phyloP scores from a whole-genome alignment of 2,888 invertebrate species.

The Leucozona laternaria region DNA sequence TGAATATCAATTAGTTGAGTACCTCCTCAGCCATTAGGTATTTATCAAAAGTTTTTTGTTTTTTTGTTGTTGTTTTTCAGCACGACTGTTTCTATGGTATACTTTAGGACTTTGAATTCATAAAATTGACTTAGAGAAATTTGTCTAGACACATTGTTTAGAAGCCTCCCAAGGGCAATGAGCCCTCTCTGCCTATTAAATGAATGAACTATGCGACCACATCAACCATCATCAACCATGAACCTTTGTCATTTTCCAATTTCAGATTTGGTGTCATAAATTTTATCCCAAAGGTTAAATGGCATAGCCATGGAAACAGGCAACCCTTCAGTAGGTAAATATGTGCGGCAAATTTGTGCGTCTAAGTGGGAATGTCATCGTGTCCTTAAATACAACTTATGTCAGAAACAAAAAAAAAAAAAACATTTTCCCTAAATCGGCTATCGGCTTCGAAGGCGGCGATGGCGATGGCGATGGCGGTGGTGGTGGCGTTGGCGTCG shows the following conservation, averaged over 20 bases:
- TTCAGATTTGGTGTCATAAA: conserved; percentile 10
- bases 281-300: neutral
- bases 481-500: too few relatives aligned
- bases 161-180: neutral
- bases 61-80: neutral
- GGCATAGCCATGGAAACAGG: neutral
- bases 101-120: conserved; percentile 2
- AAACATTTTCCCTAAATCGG: neutral
- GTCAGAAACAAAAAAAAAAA: neutral
- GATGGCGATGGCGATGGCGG: neutral
- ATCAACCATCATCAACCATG: conserved; percentile 11
- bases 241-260: conserved; percentile 27
- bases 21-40: neutral
- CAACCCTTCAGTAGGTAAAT: neutral
- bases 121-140: conserved; percentile 25
- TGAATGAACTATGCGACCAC: neutral
- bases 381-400: conserved; percentile 34
- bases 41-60: neutral
- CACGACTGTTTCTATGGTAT: neutral
- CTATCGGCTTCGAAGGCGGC: conserved; percentile 2
- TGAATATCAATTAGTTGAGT: conserved; percentile 62
- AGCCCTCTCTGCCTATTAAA: neutral
- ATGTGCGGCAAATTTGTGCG: neutral
- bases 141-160: conserved; percentile 36
- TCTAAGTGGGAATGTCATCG: neutral